phyloP scores from a whole-genome alignment of 30 jellyfish, hydroid and myxozoan genomes.

The Rhopilema esculentum region DNA sequence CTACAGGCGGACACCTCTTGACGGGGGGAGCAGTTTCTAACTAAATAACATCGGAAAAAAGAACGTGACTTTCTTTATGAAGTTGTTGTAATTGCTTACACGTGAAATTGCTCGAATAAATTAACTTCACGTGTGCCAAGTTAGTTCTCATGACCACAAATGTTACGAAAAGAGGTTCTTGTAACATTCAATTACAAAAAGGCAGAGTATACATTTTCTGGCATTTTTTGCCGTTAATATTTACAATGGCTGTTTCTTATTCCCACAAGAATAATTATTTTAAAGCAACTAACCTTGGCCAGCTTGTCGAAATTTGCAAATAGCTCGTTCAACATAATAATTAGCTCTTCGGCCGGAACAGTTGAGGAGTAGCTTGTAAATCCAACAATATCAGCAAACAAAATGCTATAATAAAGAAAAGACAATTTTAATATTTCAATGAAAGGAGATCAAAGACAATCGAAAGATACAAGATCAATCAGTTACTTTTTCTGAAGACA shows the following conservation, averaged over 20 bases:
- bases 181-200: background rate
- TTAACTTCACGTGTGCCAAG: no score
- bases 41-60: background rate
- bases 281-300: constrained; percentile 81
- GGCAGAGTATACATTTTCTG: no score
- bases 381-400: constrained; percentile 98
- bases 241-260: no score
- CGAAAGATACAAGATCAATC: background rate
- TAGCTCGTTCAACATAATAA: constrained; percentile 89
- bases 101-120: no score
- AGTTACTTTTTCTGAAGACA: background rate
- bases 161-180: background rate
- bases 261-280: background rate
- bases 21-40: background rate
- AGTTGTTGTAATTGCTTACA: no score
- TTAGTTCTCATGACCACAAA: no score
- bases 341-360: constrained; percentile 96
- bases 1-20: background rate
- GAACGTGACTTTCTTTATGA: background rate
- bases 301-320: constrained; percentile 95
- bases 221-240: no score
- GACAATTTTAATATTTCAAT: background rate
- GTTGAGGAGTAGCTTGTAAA: constrained; percentile 93
- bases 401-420: constrained; percentile 52
- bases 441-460: background rate